Conservation (phyloP, 2,888 invertebrate species). For the Limnephilus marmoratus region DNA sequence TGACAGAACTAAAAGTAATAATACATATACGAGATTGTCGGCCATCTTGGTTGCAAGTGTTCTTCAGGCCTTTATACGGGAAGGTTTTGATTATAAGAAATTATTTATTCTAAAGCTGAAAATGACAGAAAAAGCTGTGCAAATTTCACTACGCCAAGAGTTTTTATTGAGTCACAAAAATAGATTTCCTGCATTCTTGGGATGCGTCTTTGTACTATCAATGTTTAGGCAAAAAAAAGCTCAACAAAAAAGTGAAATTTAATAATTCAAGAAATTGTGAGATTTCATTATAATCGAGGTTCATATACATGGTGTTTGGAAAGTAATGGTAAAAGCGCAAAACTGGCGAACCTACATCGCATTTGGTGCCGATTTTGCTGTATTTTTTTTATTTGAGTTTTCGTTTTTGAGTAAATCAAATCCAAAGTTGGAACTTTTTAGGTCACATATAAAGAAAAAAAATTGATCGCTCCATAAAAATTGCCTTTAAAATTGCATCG, state of each 20-base stretch:
- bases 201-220: neutral
- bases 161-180: neutral
- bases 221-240: neutral
- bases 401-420: no score
- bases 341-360: no score
- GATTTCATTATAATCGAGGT: neutral
- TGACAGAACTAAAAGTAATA: neutral
- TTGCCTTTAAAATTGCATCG: no score
- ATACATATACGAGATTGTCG: neutral
- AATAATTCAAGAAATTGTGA: no score
- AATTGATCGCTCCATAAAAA: no score
- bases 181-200: neutral
- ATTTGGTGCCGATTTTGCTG: no score
- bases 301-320: neutral
- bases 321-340: no score
- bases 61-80: neutral
- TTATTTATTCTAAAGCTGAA: neutral
- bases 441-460: no score
- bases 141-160: neutral
- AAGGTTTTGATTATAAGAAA: neutral
- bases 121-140: neutral
- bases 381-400: no score
- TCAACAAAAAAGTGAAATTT: neutral
- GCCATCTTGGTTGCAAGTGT: neutral
- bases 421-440: no score